These are phyloP conservation scores for mouse (Mus musculus) DNA, from an alignment of 2,113 vertebrate species.

Conservation along the genomic window DNA sequence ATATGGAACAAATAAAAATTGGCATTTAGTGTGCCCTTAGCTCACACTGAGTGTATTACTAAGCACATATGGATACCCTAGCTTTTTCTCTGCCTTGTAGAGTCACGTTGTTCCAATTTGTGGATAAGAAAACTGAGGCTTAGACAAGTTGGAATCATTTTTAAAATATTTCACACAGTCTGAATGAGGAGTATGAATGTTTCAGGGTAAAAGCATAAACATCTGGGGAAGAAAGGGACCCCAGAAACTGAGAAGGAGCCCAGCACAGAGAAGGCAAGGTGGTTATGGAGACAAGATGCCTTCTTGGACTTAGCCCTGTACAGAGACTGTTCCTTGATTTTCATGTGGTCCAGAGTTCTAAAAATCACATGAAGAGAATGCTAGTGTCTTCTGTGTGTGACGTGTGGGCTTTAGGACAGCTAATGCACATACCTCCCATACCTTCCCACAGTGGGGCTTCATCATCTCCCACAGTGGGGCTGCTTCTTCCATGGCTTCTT, in stretches of 20 bases:
- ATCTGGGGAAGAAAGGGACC: background rate
- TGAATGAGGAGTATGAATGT: background rate
- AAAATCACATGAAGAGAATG: accelerated
- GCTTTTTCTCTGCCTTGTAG: background rate
- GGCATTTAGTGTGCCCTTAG: background rate
- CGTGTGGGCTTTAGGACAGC: background rate
- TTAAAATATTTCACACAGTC: background rate
- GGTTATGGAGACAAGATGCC: background rate
- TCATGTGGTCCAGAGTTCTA: background rate
- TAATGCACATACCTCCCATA: accelerated
- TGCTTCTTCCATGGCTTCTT: background rate
- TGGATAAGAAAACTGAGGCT: background rate
- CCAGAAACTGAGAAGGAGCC: background rate
- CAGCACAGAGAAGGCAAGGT: background rate
- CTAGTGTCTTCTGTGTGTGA: accelerated
- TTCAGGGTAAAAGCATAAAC: background rate
- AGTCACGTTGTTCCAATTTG: background rate
- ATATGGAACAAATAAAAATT: background rate
- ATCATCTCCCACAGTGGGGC: too few relatives aligned
- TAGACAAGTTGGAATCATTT: background rate
- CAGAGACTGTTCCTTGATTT: background rate
- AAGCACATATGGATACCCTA: background rate
- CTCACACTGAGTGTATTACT: background rate
- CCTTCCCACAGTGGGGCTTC: background rate
- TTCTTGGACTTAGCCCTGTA: background rate